Percentiles rank a stretch among this genome's conserved stretches.
phyloP scores from a whole-genome alignment of 2,888 invertebrate genomes.

The Hipparchia semele region DNA sequence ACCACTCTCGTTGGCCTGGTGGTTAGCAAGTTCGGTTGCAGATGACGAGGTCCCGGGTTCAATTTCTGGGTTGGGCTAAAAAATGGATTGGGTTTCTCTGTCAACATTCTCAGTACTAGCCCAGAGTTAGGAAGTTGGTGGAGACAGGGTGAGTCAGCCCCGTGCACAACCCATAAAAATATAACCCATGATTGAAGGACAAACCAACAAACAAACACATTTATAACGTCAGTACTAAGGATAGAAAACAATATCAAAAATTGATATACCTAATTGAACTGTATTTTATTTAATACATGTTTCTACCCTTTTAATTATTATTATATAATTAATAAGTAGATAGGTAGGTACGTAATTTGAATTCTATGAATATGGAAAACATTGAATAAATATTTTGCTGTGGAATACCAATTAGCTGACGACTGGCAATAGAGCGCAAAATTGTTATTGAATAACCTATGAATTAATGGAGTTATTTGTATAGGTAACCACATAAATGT shows the following conservation, averaged over 20 bases:
- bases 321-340: no score
- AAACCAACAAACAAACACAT: no score
- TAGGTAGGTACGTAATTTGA: neutral
- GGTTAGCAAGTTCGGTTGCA: no score
- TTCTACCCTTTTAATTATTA: neutral
- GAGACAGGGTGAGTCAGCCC: no score
- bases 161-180: no score
- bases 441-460: neutral
- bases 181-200: neutral
- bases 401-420: neutral
- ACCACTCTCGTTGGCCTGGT: no score
- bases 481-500: no score
- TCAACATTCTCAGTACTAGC: no score
- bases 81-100: no score
- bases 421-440: neutral
- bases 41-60: neutral
- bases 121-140: no score
- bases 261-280: neutral
- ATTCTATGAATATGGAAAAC: slow-evolving; percentile 1
- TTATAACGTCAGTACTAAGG: no score
- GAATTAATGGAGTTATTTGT: neutral
- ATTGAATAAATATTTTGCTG: neutral
- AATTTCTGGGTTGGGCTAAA: no score
- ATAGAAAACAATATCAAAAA: neutral
- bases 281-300: neutral